Conservation (phyloP, 1,140 invertebrate genomes). For the Apis laboriosa region DNA sequence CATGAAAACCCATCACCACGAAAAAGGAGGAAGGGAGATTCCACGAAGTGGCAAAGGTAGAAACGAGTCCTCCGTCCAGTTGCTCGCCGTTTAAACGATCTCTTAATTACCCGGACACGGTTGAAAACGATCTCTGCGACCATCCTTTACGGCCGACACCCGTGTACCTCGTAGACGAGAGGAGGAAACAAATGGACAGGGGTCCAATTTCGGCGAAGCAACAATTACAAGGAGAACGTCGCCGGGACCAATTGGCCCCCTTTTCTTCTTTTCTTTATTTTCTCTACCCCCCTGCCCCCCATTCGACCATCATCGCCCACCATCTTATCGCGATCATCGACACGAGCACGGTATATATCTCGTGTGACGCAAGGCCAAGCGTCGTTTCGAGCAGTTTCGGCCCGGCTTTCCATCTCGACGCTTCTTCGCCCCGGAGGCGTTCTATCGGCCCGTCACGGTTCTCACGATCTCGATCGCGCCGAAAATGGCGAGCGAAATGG, state of each 20-base stretch:
- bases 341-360: constrained; percentile 19
- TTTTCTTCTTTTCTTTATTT: background rate
- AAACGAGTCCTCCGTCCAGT: background rate
- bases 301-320: background rate
- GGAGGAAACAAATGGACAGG: constrained; percentile 6
- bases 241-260: background rate
- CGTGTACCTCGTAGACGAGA: constrained; percentile 36
- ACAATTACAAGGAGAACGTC: constrained; percentile 54
- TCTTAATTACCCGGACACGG: constrained; percentile 52
- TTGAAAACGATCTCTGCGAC: background rate
- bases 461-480: constrained; percentile 67
- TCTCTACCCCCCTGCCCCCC: background rate
- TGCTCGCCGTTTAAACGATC: constrained; percentile 39
- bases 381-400: background rate
- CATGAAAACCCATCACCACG: background rate
- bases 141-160: background rate
- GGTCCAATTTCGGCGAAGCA: constrained; percentile 49
- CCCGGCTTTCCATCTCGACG: constrained; percentile 29
- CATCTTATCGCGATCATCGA: constrained; percentile 55
- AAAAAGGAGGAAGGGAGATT: background rate
- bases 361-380: constrained; percentile 50
- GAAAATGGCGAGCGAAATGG: constrained; percentile 62
- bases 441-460: constrained; percentile 62
- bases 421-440: constrained; percentile 54
- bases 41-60: background rate